Evolutionary conservation across 2,888 invertebrate genomes (phyloP).

Genomic region (Oasisia sp.): DNA sequence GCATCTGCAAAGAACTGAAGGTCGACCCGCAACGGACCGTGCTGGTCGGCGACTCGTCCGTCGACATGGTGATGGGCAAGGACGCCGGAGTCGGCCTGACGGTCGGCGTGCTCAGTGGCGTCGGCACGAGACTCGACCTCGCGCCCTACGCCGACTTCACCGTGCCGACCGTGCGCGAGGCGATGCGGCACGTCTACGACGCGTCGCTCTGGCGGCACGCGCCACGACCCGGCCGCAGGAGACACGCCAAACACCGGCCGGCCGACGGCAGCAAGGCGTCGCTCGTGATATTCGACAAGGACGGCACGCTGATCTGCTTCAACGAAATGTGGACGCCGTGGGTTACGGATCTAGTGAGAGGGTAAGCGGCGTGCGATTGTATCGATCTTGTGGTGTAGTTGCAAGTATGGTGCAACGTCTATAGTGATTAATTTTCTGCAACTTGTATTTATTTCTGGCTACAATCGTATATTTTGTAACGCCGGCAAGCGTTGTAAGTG

Average conservation of each 20-base stretch:
- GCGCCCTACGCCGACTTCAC: not conserved
- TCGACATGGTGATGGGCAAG: not conserved
- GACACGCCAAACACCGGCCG: conserved; percentile 33
- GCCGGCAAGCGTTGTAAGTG: too few relatives aligned
- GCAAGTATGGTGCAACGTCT: too few relatives aligned
- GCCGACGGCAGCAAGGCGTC: not conserved
- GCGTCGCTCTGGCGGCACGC: not conserved
- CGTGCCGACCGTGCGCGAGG: not conserved
- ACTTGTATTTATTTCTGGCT: too few relatives aligned
- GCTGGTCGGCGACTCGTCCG: conserved; percentile 62
- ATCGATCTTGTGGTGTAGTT: not conserved
- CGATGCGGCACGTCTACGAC: not conserved
- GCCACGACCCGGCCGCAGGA: not conserved
- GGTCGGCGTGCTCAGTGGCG: conserved; percentile 59
- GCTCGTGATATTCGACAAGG: conserved; percentile 67
- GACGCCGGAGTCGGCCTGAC: conserved; percentile 55
- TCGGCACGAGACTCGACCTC: conserved; percentile 30
- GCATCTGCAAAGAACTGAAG: conserved; percentile 24
- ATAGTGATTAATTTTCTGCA: too few relatives aligned
- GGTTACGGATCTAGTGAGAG: conserved; percentile 59
- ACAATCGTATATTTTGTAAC: too few relatives aligned
- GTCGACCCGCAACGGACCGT: conserved; percentile 40
- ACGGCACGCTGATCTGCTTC: conserved; percentile 67
- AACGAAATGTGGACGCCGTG: conserved; percentile 66
- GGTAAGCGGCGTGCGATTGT: conserved; percentile 45